A percentile compares a stretch with the other conserved stretches of the same genome.
These are phyloP conservation scores for Ramazzottius varieornatus DNA, from an alignment of 2,888 invertebrate genomes.

Conservation along the genomic window DNA sequence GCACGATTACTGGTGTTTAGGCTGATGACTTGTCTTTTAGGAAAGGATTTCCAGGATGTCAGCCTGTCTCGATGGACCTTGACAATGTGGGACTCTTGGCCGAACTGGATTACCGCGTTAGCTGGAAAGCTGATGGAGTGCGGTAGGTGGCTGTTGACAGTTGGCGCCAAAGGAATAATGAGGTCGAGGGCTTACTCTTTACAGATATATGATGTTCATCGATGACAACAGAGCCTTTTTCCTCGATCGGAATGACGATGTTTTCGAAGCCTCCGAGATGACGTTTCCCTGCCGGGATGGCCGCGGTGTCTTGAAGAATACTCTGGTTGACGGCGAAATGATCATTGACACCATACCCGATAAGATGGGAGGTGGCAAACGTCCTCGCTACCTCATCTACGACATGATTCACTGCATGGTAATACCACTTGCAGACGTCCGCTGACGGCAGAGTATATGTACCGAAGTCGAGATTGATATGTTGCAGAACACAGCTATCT, in stretches of 20 bases:
- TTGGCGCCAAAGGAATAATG: not conserved
- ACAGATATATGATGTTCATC: slow-evolving; percentile 82
- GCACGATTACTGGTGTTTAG: slow-evolving; percentile 3
- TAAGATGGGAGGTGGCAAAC: slow-evolving; percentile 34
- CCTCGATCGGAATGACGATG: slow-evolving; percentile 75
- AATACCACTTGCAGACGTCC: too few relatives aligned
- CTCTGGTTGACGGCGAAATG: slow-evolving; percentile 86
- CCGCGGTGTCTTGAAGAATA: slow-evolving; percentile 31
- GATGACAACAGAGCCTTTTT: slow-evolving; percentile 64
- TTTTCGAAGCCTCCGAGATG: slow-evolving; percentile 51
- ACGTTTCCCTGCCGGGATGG: slow-evolving; percentile 51
- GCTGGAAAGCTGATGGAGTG: slow-evolving; percentile 97
- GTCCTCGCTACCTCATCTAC: slow-evolving; percentile 68
- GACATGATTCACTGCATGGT: slow-evolving; percentile 47
- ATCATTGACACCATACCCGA: slow-evolving; percentile 52
- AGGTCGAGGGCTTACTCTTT: slow-evolving; percentile 7
- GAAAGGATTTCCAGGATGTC: slow-evolving; percentile 73
- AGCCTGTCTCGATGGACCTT: slow-evolving; percentile 83
- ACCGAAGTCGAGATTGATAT: not conserved
- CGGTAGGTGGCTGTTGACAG: too few relatives aligned
- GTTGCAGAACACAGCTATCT: slow-evolving; percentile 37
- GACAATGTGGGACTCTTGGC: slow-evolving; percentile 46
- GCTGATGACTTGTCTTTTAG: slow-evolving; percentile 17
- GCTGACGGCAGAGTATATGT: not conserved
- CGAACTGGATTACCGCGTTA: slow-evolving; percentile 66